A percentile compares a stretch with the other conserved stretches of the same genome.
These are phyloP conservation scores for Hedya salicella DNA, from an alignment of 2,888 invertebrate species.

Conservation along the genomic window DNA sequence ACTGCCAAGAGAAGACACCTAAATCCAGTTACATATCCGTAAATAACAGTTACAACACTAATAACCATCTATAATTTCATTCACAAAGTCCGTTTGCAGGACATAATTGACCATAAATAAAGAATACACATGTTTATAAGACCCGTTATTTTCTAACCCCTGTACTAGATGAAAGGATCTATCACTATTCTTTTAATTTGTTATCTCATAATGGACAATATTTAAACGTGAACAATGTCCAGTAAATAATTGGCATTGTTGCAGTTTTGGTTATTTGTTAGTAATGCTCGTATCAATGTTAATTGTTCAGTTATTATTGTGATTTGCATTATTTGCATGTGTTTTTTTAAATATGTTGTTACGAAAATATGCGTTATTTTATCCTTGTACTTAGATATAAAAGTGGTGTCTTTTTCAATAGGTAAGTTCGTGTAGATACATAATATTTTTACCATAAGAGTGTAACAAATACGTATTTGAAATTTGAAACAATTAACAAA, in stretches of 20 bases:
- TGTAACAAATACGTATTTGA: too few relatives aligned
- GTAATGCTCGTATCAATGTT: slow-evolving; percentile 21
- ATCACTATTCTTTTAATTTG: slow-evolving; percentile 48
- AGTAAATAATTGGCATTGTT: slow-evolving; percentile 37
- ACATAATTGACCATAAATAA: slow-evolving; percentile 84
- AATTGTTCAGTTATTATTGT: slow-evolving; percentile 28
- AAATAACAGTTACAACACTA: slow-evolving; percentile 63
- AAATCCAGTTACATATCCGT: slow-evolving; percentile 63
- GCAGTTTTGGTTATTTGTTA: slow-evolving; percentile 11
- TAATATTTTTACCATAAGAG: too few relatives aligned
- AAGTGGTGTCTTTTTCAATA: too few relatives aligned
- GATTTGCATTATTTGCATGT: neutral
- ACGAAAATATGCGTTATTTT: too few relatives aligned
- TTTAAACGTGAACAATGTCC: slow-evolving; percentile 36
- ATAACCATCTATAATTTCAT: slow-evolving; percentile 64
- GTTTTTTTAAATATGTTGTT: neutral
- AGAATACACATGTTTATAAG: slow-evolving; percentile 75
- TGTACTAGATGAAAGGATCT: slow-evolving; percentile 52
- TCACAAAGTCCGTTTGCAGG: slow-evolving; percentile 65
- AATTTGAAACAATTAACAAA: too few relatives aligned
- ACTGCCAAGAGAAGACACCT: slow-evolving; percentile 60
- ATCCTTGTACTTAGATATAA: too few relatives aligned
- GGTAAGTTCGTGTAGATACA: too few relatives aligned
- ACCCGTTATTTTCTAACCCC: slow-evolving; percentile 63
- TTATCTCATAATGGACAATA: slow-evolving; percentile 47